Evolutionary conservation across 2,797 vertebrate genomes (phyloP).

Genomic region (Schizopygopsis pylzovi): DNA sequence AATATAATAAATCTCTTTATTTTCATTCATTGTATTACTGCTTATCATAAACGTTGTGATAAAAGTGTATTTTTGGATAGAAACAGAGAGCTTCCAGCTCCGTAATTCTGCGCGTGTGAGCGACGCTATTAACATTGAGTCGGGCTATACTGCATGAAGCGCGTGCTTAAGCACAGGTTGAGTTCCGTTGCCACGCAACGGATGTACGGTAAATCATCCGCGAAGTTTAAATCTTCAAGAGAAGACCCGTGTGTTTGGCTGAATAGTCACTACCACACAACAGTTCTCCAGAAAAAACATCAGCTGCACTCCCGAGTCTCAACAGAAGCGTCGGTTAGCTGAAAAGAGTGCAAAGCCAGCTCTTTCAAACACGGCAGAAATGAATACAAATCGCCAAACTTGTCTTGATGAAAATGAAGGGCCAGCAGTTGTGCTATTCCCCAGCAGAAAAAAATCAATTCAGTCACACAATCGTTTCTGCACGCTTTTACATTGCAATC

Average conservation of each 20-base stretch:
- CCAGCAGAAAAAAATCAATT: constrained; percentile 43
- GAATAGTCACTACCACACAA: constrained; percentile 56
- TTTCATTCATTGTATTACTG: constrained; percentile 1
- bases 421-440: constrained; percentile 15
- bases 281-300: constrained; percentile 42
- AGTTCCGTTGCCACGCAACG: constrained; percentile 90
- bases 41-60: neutral
- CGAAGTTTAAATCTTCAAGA: constrained; percentile 87
- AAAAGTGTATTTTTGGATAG: neutral
- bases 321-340: constrained; percentile 31
- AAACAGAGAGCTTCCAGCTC: neutral
- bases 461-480: constrained; percentile 45
- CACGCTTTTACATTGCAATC: constrained; percentile 54
- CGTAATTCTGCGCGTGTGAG: constrained; percentile 82
- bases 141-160: constrained; percentile 70
- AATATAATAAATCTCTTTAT: neutral
- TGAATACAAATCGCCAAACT: constrained; percentile 29
- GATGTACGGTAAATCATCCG: constrained; percentile 88
- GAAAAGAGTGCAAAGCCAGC: constrained; percentile 31
- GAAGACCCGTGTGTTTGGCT: constrained; percentile 38
- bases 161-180: constrained; percentile 84
- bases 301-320: constrained; percentile 18
- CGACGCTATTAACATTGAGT: constrained; percentile 85
- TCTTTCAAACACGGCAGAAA: constrained; percentile 20
- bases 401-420: constrained; percentile 47